A percentile compares a stretch with the other conserved stretches of the same genome.
Evolutionary conservation across 2,797 vertebrate genomes (phyloP).

Genomic region (Oryzias sinensis): DNA sequence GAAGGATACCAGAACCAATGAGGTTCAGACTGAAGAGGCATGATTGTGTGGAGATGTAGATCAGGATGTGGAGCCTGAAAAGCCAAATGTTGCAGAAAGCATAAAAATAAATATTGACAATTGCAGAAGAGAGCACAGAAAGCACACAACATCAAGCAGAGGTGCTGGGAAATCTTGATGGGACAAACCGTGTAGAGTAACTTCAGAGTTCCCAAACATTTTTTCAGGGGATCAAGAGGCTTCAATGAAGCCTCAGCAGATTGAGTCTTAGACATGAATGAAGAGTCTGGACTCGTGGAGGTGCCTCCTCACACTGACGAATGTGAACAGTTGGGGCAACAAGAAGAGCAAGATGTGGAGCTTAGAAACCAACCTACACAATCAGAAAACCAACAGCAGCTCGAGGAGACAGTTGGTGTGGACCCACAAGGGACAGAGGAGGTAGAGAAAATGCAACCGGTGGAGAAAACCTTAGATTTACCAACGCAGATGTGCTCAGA

Average conservation of each 20-base stretch:
- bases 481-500: slow-evolving; percentile 4
- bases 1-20: background rate
- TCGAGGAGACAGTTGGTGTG: slow-evolving; percentile 18
- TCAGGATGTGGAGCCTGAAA: slow-evolving; percentile 21
- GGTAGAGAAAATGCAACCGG: slow-evolving; percentile 25
- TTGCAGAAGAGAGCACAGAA: slow-evolving; percentile 17
- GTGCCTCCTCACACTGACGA: slow-evolving; percentile 7
- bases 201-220: slow-evolving; percentile 11
- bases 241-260: slow-evolving; percentile 3
- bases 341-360: slow-evolving; percentile 22
- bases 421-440: slow-evolving; percentile 13
- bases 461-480: slow-evolving; percentile 5
- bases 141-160: slow-evolving; percentile 17
- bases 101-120: background rate
- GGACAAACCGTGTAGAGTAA: slow-evolving; percentile 17
- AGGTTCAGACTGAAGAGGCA: slow-evolving; percentile 8
- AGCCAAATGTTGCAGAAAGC: slow-evolving; percentile 15
- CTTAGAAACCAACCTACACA: slow-evolving; percentile 12
- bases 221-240: slow-evolving; percentile 2
- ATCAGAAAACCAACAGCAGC: slow-evolving; percentile 16
- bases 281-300: slow-evolving; percentile 9
- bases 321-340: slow-evolving; percentile 1
- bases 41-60: slow-evolving; percentile 44
- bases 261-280: slow-evolving; percentile 9
- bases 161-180: slow-evolving; percentile 11